Conservation (phyloP, 1,140 invertebrate species). For the Calosoma granatense region DNA sequence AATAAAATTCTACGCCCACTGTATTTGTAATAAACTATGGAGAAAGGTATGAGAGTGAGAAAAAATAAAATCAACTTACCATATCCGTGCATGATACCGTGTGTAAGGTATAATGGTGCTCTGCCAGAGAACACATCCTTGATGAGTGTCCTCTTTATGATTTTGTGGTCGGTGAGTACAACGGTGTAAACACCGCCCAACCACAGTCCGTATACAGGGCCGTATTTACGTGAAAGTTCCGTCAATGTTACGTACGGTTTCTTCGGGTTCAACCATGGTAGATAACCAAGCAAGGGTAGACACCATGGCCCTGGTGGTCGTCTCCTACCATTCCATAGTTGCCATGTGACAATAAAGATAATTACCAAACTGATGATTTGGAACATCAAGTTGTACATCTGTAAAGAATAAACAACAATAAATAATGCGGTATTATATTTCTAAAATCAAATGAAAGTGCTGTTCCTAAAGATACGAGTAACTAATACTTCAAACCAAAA, state of each 20-base stretch:
- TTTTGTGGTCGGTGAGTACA: slow-evolving; percentile 57
- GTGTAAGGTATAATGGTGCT: slow-evolving; percentile 69
- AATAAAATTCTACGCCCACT: no score
- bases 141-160: slow-evolving; percentile 57
- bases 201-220: slow-evolving; percentile 55
- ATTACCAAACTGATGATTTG: slow-evolving; percentile 13
- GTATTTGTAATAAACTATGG: no score
- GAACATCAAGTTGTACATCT: slow-evolving; percentile 18
- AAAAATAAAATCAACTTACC: slow-evolving; percentile 47
- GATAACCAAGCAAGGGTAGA: slow-evolving; percentile 65
- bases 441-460: slow-evolving; percentile 12
- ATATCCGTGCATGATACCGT: slow-evolving; percentile 77
- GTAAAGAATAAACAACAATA: slow-evolving; percentile 10
- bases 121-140: slow-evolving; percentile 58
- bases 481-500: no score
- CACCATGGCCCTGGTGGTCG: slow-evolving; percentile 68
- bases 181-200: slow-evolving; percentile 65
- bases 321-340: slow-evolving; percentile 26
- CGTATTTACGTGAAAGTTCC: slow-evolving; percentile 52
- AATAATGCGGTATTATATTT: slow-evolving; percentile 1
- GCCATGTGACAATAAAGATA: slow-evolving; percentile 11
- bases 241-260: slow-evolving; percentile 61
- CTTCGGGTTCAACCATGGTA: slow-evolving; percentile 55
- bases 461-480: no score
- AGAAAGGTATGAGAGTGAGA: no score